Percentiles rank a stretch among this genome's conserved stretches.
Conservation (phyloP, 2,888 invertebrate species). For the Leucophora obtusa region DNA sequence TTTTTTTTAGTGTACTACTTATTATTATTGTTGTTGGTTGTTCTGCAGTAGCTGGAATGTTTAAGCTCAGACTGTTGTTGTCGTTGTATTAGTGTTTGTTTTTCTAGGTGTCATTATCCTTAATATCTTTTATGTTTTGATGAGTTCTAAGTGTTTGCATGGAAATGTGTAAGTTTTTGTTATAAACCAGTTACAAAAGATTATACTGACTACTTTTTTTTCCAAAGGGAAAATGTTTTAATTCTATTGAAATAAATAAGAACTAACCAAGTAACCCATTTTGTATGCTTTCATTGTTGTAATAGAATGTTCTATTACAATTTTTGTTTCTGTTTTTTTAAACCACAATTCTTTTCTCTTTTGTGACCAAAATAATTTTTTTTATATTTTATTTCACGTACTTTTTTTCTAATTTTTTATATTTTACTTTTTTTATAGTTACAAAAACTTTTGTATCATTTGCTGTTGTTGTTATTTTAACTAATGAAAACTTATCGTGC, state of each 20-base stretch:
- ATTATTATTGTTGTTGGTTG: slow-evolving; percentile 9
- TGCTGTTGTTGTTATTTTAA: slow-evolving; percentile 1
- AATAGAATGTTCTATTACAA: background rate
- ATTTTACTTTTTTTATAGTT: background rate
- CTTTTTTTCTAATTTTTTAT: background rate
- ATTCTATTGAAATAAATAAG: slow-evolving; percentile 11
- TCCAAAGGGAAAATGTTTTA: slow-evolving; percentile 33
- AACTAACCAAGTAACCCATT: slow-evolving; percentile 54
- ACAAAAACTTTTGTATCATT: background rate
- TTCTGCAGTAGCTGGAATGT: background rate
- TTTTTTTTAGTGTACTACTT: too few relatives aligned
- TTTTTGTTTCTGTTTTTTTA: background rate
- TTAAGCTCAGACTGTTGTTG: background rate
- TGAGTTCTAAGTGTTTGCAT: slow-evolving; percentile 31
- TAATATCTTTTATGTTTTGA: slow-evolving; percentile 50
- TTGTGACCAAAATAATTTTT: slow-evolving; percentile 7
- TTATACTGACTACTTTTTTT: background rate
- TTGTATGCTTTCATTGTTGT: slow-evolving; percentile 20
- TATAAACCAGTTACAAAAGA: background rate
- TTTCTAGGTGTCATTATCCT: slow-evolving; percentile 49
- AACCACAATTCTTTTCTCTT: background rate
- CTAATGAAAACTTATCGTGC: slow-evolving; percentile 57
- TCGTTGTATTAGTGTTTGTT: slow-evolving; percentile 18
- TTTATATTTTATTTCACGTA: slow-evolving; percentile 22
- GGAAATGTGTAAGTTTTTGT: background rate